phyloP scores from a whole-genome alignment of 2,113 vertebrate genomes.

The Kryptolebias marmoratus region DNA sequence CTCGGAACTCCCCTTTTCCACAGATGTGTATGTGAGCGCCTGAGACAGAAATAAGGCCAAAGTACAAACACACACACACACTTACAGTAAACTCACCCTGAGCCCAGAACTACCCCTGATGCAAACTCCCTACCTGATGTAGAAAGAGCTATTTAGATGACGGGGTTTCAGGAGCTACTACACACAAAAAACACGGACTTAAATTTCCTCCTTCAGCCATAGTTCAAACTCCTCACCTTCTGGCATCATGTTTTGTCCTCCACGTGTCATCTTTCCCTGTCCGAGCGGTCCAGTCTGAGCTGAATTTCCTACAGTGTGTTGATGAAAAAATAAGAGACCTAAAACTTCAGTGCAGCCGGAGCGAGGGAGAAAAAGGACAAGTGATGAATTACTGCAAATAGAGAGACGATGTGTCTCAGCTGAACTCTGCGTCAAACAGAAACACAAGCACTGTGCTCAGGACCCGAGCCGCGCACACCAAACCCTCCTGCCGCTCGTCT shows the following conservation, averaged over 20 bases:
- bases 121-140: slow-evolving; percentile 46
- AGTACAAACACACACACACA: slow-evolving; percentile 25
- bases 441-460: slow-evolving; percentile 70
- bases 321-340: slow-evolving; percentile 41
- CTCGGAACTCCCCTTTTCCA: slow-evolving; percentile 69
- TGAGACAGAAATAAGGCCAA: slow-evolving; percentile 80
- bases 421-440: slow-evolving; percentile 61
- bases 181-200: slow-evolving; percentile 14
- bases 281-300: slow-evolving; percentile 28
- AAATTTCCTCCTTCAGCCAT: slow-evolving; percentile 47
- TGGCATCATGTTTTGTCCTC: slow-evolving; percentile 19
- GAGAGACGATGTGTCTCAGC: slow-evolving; percentile 48
- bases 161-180: slow-evolving; percentile 26
- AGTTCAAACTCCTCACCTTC: slow-evolving; percentile 28
- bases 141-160: slow-evolving; percentile 43
- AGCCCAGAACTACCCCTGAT: slow-evolving; percentile 53
- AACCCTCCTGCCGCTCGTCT: slow-evolving; percentile 50
- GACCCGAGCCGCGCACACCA: slow-evolving; percentile 52
- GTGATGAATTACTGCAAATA: slow-evolving; percentile 56
- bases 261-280: slow-evolving; percentile 27
- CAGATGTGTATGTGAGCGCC: slow-evolving; percentile 87
- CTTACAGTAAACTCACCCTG: slow-evolving; percentile 36
- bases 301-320: slow-evolving; percentile 29
- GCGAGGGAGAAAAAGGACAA: slow-evolving; percentile 19
- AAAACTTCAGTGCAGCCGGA: slow-evolving; percentile 33